Evolutionary conservation across 2,797 vertebrate genomes (phyloP), one percentile per base, ranked within the genome.

Genomic region (Acrocephalus scirpaceus): DNA sequence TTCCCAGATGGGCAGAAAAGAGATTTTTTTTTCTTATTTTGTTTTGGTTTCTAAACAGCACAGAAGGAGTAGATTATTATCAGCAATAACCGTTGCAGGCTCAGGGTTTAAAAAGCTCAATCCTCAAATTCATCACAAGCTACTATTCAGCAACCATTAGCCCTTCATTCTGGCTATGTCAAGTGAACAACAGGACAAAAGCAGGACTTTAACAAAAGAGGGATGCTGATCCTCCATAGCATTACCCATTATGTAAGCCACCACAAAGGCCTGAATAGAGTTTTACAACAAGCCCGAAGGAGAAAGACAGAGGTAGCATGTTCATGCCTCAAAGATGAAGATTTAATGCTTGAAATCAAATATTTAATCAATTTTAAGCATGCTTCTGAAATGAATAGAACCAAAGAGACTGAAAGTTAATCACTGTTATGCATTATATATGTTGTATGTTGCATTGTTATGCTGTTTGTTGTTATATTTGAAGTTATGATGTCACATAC

Each of bases 341-440:
- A 95, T 70, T 88, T 83, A 71, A 88, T 84, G 25, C 51, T 72
- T 86, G 74, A 95, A 93, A 92, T 70, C 62, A 94, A 95, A 86
- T 81, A 77, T 87, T 86, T 92, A 80, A 96, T 87, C 89, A 86
- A 91, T 91, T 96, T 95, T 85, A 94, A 91, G 84, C 72, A 87
- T 53, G 80, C 25, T 92, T 36, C 36, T 36, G 36, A 36, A 36
- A 36, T 36, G 36, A 36, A 36, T 10, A 36, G 36, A 36, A 36
- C 36, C 36, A 36, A n/a, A n/a, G 36, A 36, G 36, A 36, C 36
- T 36, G 9, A 9, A 36, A 36, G 36, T 36, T 36, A 36, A 36
- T 36, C 36, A 36, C 36, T 36, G 36, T 36, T 36, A 36, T 36
- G 36, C 36, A 36, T 36, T 36, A 10, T 36, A 36, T 36, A 10